phyloP scores from a whole-genome alignment of 64 coral and sea anemone genomes.

The Anthopleura sola region DNA sequence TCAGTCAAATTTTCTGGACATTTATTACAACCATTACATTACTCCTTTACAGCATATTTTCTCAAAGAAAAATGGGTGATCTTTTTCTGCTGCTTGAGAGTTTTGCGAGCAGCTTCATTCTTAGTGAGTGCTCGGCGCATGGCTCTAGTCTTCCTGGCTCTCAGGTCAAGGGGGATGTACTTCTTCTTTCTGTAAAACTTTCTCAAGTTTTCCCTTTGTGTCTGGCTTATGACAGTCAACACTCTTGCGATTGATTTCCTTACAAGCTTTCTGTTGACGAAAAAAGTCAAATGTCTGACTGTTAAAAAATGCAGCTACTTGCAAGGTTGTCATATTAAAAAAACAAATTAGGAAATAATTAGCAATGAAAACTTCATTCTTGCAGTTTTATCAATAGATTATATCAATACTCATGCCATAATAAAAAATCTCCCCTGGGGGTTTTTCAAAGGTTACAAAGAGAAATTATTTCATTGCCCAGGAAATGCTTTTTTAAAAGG shows the following conservation, averaged over 20 bases:
- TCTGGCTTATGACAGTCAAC: constrained; percentile 94
- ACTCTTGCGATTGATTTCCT: constrained; percentile 98
- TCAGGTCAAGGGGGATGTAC: constrained; percentile 85
- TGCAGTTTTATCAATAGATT: too few species aligned
- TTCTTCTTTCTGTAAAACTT: constrained; percentile 98
- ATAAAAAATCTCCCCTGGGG: too few species aligned
- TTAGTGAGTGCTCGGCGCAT: constrained; percentile 89
- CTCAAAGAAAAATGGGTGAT: constrained; percentile 78
- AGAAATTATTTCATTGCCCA: too few species aligned
- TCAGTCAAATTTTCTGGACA: not conserved
- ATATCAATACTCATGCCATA: too few species aligned
- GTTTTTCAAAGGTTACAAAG: too few species aligned
- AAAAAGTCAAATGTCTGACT: not conserved
- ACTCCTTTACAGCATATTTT: constrained; percentile 99
- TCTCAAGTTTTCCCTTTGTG: constrained; percentile 89
- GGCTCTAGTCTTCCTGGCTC: constrained; percentile 89
- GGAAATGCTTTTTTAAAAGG: too few species aligned
- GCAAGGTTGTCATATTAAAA: not conserved
- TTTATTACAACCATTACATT: constrained; percentile 42
- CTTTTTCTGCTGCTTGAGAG: constrained; percentile 92
- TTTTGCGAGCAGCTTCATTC: constrained; percentile 75
- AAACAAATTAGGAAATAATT: too few species aligned
- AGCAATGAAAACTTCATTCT: too few species aligned
- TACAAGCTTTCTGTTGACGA: constrained; percentile 75
- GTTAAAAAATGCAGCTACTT: not conserved